A percentile compares a stretch with the other conserved stretches of the same genome.
phyloP scores from a whole-genome alignment of 2,797 vertebrate genomes.

The Dendrocincla fuliginosa region DNA sequence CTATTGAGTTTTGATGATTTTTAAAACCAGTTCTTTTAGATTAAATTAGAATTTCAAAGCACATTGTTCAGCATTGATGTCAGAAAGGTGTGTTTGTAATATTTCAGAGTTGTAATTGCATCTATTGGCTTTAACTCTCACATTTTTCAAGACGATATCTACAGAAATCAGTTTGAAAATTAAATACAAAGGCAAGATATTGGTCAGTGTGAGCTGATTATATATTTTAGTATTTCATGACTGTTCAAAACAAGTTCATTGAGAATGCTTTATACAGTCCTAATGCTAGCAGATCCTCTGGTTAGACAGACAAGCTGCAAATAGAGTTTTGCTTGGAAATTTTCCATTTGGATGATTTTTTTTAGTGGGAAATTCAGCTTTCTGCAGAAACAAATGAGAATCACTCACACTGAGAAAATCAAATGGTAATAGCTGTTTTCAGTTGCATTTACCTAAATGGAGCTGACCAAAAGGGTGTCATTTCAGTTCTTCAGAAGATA shows the following conservation, averaged over 20 bases:
- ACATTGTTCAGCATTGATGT: not conserved
- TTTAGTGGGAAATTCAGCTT: conserved; percentile 3
- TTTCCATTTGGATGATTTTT: not conserved
- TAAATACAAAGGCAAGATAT: not conserved
- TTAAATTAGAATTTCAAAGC: not conserved
- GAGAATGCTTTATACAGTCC: not conserved
- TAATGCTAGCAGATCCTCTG: not conserved
- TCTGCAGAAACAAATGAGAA: not conserved
- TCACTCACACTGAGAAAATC: not conserved
- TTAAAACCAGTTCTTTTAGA: not conserved
- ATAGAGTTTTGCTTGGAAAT: not conserved
- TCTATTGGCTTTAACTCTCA: not conserved
- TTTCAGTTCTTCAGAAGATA: not conserved
- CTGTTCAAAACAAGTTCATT: not conserved
- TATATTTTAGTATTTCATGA: not conserved
- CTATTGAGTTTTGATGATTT: not conserved
- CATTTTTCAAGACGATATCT: not conserved
- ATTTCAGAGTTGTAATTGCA: not conserved
- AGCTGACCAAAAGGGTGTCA: not conserved
- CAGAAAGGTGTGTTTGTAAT: not conserved
- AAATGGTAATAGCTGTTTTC: not conserved
- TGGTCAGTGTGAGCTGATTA: not conserved
- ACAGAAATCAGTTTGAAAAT: not conserved
- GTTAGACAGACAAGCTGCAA: not conserved
- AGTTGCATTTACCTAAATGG: not conserved